phyloP scores from a whole-genome alignment of 2,797 vertebrate genomes.

The Phalanger gymnotis region DNA sequence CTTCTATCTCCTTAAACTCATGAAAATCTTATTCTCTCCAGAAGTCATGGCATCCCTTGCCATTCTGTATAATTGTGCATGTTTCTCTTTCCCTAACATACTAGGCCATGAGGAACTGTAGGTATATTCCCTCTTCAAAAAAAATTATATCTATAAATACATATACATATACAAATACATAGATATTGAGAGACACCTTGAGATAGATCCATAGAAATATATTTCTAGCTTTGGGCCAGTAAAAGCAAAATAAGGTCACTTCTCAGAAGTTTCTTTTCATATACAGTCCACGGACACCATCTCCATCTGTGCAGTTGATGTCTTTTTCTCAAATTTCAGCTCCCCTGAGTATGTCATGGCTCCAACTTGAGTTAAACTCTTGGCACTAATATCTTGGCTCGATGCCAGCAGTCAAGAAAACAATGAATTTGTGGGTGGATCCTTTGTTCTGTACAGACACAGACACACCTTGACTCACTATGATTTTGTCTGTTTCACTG shows the following conservation, averaged over 20 bases:
- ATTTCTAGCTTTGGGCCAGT: conserved; percentile 41
- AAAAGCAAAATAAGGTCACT: conserved; percentile 49
- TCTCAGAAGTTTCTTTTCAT: conserved; percentile 96
- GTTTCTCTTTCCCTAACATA: neutral
- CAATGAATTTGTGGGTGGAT: conserved; percentile 97
- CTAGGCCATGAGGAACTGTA: neutral
- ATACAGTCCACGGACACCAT: conserved; percentile 97
- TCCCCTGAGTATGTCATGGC: conserved; percentile 99
- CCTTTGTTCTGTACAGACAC: conserved; percentile 98
- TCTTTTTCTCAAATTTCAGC: conserved; percentile 98
- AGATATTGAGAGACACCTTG: neutral
- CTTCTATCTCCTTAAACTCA: neutral
- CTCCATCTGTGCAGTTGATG: conserved; percentile 94
- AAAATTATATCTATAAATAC: neutral
- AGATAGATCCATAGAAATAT: neutral
- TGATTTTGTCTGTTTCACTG: conserved; percentile 97
- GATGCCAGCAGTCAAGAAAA: conserved; percentile 95
- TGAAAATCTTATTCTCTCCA: neutral
- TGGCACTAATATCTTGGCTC: conserved; percentile 97
- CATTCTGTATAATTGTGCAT: neutral
- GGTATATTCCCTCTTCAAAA: neutral
- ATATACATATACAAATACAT: neutral
- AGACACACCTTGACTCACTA: conserved; percentile 97
- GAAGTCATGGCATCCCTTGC: neutral
- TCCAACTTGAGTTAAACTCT: conserved; percentile 95